These are phyloP conservation scores for Tiliacea citrago DNA, from an alignment of 2,888 invertebrate species.

Conservation along the genomic window DNA sequence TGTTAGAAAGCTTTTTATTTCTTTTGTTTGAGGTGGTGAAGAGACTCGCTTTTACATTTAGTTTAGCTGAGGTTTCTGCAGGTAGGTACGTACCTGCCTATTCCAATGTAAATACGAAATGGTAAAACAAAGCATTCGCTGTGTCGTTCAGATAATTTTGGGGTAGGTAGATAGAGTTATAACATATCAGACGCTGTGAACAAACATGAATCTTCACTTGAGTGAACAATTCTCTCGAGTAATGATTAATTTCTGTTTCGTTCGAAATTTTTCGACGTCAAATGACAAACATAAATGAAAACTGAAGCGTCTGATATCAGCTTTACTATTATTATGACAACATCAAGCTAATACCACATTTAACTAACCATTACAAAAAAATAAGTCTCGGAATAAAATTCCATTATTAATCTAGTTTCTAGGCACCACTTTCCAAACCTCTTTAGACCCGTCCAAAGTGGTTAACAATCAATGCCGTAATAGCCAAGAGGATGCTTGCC, in stretches of 20 bases:
- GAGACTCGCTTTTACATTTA: neutral
- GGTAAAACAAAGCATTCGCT: neutral
- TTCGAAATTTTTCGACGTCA: too few relatives aligned
- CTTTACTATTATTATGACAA: neutral
- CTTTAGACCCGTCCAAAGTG: neutral
- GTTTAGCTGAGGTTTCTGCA: neutral
- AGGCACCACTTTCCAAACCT: constrained; percentile 5
- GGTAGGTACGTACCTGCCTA: neutral
- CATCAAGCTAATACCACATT: too few relatives aligned
- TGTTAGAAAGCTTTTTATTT: constrained; percentile 30
- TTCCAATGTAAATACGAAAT: neutral
- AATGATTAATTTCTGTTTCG: too few relatives aligned
- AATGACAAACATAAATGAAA: too few relatives aligned
- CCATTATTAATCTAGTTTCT: neutral
- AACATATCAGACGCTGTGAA: too few relatives aligned
- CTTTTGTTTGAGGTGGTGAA: constrained; percentile 15
- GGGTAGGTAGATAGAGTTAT: neutral
- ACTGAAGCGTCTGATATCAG: too few relatives aligned
- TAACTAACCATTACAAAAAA: neutral
- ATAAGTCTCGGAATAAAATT: constrained; percentile 6
- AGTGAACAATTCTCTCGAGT: too few relatives aligned
- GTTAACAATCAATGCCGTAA: constrained; percentile 51
- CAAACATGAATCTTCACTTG: too few relatives aligned
- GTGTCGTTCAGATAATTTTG: neutral
- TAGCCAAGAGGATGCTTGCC: constrained; percentile 30